Conservation (phyloP, 2,113 vertebrate genomes). For the Mixornis gularis region DNA sequence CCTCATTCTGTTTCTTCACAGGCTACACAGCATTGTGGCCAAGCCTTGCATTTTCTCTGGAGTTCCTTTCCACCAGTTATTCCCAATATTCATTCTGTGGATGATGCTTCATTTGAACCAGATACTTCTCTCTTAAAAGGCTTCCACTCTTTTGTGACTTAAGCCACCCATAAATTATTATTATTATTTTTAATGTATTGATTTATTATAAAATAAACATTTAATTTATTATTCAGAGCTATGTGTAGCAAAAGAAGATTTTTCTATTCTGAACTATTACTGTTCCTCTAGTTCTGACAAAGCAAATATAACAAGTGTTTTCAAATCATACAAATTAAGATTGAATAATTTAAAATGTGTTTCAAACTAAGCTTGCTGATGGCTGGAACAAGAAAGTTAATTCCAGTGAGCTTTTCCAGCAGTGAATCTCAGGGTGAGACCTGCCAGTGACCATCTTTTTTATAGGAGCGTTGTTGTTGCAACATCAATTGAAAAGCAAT, state of each 20-base stretch:
- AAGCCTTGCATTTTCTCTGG: neutral
- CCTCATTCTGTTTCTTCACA: neutral
- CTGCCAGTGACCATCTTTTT: neutral
- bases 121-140: neutral
- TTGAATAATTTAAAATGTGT: neutral
- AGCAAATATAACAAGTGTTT: neutral
- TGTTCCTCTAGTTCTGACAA: neutral
- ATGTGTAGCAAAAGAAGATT: neutral
- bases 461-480: neutral
- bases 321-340: neutral
- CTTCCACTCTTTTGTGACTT: neutral
- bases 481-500: neutral
- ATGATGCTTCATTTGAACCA: neutral
- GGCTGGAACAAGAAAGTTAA: neutral
- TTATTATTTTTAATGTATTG: neutral
- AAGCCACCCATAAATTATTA: neutral
- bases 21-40: neutral
- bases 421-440: neutral
- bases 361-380: neutral
- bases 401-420: neutral
- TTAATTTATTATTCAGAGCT: neutral
- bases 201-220: neutral
- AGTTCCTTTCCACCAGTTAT: neutral
- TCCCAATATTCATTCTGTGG: neutral
- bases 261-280: neutral